Percentiles rank a stretch among this genome's conserved stretches.
Conservation (phyloP, 37 sponge, comb jelly and placozoan genomes). For the Halisarca cf. caerulea region DNA sequence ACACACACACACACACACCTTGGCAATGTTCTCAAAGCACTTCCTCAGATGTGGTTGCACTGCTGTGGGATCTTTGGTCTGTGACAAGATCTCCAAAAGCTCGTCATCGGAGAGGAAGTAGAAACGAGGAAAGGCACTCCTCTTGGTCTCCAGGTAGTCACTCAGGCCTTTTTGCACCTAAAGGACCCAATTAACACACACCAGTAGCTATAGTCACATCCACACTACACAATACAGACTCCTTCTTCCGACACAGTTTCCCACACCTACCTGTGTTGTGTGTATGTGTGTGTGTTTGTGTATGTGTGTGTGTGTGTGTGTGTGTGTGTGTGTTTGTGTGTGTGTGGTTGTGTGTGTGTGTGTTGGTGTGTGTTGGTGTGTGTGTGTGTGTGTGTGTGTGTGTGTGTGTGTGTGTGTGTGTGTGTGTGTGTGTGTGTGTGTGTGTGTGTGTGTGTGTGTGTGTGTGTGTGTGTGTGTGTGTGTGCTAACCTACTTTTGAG, state of each 20-base stretch:
- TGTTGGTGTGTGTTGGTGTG: too few relatives aligned
- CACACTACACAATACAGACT: background rate
- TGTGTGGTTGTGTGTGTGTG: too few relatives aligned
- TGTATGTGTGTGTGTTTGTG: too few relatives aligned
- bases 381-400: too few relatives aligned
- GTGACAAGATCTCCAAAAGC: constrained; percentile 97
- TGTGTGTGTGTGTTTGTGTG: too few relatives aligned
- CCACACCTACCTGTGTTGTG: too few relatives aligned
- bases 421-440: too few relatives aligned
- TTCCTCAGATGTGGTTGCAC: constrained; percentile 99
- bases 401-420: too few relatives aligned
- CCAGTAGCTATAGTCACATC: too few relatives aligned
- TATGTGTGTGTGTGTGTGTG: too few relatives aligned
- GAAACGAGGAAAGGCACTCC: constrained; percentile 96
- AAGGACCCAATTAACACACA: background rate
- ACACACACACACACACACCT: constrained; percentile 64
- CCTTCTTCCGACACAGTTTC: background rate
- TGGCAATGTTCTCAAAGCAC: constrained; percentile 97
- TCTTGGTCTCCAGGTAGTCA: constrained; percentile 98
- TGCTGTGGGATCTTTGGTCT: constrained; percentile 99
- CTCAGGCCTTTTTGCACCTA: constrained; percentile 98
- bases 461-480: background rate
- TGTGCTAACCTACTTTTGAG: background rate
- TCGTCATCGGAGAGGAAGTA: constrained; percentile 99
- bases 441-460: too few relatives aligned